phyloP scores from a whole-genome alignment of 1,140 invertebrate genomes.

The Drosophila truncata region DNA sequence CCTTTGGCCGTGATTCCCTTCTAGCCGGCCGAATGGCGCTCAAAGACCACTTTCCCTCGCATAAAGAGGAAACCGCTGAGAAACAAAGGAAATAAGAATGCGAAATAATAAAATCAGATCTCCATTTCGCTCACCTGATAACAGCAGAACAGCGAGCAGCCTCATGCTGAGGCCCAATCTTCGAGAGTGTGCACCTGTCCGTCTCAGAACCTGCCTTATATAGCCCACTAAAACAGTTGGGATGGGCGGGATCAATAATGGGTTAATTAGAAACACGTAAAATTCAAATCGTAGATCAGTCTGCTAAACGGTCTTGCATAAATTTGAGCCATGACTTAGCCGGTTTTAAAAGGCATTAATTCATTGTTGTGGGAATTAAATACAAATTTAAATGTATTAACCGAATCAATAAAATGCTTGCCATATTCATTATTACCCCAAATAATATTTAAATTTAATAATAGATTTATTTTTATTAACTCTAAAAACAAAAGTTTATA shows the following conservation, averaged over 20 bases:
- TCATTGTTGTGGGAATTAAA: not conserved
- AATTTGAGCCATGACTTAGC: conserved; percentile 4
- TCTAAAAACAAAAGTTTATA: not conserved
- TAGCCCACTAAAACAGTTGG: conserved; percentile 27
- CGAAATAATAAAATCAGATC: not conserved
- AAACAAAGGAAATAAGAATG: conserved; percentile 2
- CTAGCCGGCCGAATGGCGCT: not conserved
- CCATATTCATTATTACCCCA: not conserved
- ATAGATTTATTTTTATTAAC: not conserved
- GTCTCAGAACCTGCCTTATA: conserved; percentile 29
- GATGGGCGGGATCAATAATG: conserved; percentile 32
- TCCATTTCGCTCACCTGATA: conserved; percentile 30
- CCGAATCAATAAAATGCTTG: not conserved
- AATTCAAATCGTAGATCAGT: conserved; percentile 36
- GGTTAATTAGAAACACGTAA: conserved; percentile 54
- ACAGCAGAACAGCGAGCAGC: conserved; percentile 35
- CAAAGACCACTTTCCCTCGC: conserved; percentile 24
- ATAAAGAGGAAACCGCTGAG: conserved; percentile 17
- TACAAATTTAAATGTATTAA: not conserved
- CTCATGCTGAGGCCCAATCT: conserved; percentile 35
- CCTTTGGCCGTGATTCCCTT: conserved; percentile 6
- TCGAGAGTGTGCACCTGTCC: conserved; percentile 34
- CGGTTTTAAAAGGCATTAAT: not conserved
- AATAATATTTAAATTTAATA: not conserved
- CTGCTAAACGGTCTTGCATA: conserved; percentile 19